phyloP scores from a whole-genome alignment of 2,113 vertebrate genomes.

The Pseudorectes ferrugineus region DNA sequence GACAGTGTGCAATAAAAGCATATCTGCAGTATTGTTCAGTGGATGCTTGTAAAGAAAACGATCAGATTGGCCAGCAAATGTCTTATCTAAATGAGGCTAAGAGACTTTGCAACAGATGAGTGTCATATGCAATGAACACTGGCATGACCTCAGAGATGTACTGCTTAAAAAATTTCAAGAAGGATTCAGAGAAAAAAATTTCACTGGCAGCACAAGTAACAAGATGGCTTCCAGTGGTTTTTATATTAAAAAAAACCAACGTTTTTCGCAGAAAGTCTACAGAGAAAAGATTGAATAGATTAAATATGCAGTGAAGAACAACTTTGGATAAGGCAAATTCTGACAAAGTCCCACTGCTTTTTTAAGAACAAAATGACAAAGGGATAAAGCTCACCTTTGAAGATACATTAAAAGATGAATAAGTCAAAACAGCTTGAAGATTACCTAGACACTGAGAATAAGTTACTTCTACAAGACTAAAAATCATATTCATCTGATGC shows the following conservation, averaged over 20 bases:
- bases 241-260: not conserved
- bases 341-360: not conserved
- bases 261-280: not conserved
- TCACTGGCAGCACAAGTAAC: not conserved
- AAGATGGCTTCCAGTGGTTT: not conserved
- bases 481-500: not conserved
- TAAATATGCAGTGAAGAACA: not conserved
- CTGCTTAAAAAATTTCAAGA: not conserved
- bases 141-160: not conserved
- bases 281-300: not conserved
- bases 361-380: not conserved
- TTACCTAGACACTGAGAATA: not conserved
- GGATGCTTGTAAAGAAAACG: not conserved
- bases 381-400: not conserved
- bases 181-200: not conserved
- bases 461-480: not conserved
- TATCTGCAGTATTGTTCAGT: not conserved
- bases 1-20: not conserved
- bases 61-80: not conserved
- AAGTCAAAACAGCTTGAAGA: not conserved
- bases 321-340: not conserved
- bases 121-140: not conserved
- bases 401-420: not conserved
- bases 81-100: not conserved
- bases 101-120: not conserved